These are phyloP conservation scores for Drosophila antonietae DNA, from an alignment of 2,888 invertebrate species.

Conservation along the genomic window DNA sequence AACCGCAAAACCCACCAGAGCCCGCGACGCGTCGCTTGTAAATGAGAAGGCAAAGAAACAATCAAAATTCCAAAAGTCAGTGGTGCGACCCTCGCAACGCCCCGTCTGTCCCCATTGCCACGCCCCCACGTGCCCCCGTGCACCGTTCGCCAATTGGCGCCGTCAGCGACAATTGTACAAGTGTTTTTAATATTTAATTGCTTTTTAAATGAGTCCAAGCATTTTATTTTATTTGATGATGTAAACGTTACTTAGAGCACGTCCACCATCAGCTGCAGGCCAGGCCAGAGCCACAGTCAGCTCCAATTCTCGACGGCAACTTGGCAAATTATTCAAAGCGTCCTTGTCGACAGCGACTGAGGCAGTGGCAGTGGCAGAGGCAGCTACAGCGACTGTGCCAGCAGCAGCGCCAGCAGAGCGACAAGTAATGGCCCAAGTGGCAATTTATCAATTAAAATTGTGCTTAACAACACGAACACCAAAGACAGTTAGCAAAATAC, in stretches of 20 bases:
- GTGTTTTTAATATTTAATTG: conserved; percentile 81
- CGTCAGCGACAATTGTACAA: conserved; percentile 64
- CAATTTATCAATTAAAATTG: conserved; percentile 81
- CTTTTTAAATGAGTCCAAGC: conserved; percentile 78
- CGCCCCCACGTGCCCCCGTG: no score
- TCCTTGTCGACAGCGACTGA: conserved; percentile 36
- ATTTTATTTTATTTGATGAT: conserved; percentile 80
- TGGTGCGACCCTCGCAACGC: neutral
- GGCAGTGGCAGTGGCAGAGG: neutral
- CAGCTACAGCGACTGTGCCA: conserved; percentile 13
- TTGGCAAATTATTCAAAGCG: conserved; percentile 78
- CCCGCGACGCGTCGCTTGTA: conserved; percentile 40
- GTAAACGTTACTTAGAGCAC: conserved; percentile 76
- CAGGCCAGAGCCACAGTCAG: no score
- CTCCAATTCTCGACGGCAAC: conserved; percentile 37
- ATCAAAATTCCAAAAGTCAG: conserved; percentile 78
- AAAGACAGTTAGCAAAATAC: conserved; percentile 49
- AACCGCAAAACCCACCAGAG: conserved; percentile 50
- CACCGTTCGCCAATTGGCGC: neutral
- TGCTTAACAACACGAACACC: conserved; percentile 70
- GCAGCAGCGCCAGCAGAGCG: conserved; percentile 39
- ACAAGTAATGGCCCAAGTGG: conserved; percentile 78
- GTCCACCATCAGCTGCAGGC: conserved; percentile 30
- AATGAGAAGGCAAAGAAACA: conserved; percentile 73
- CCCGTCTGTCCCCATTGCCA: neutral